phyloP scores from a whole-genome alignment of 2,888 invertebrate genomes.

The Sepiola atlantica region DNA sequence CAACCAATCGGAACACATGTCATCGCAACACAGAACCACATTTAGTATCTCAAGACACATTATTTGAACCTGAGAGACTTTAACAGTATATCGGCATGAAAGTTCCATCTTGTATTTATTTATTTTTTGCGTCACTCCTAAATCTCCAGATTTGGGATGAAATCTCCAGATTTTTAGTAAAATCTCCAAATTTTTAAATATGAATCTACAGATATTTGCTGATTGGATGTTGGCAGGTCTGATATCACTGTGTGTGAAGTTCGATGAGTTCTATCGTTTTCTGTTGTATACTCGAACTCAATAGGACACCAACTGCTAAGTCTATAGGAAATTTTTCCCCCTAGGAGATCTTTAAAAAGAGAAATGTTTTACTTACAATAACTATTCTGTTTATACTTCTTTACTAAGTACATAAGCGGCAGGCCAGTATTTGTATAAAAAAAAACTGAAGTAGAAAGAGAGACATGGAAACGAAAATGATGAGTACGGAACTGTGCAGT shows the following conservation, averaged over 20 bases:
- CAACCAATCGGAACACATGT: no score
- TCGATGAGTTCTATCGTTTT: not conserved
- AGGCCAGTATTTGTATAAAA: not conserved
- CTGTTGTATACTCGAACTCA: not conserved
- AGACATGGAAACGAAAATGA: not conserved
- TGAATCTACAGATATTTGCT: no score
- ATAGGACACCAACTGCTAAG: not conserved
- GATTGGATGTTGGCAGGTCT: no score
- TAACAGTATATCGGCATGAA: no score
- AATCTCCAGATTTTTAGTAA: no score
- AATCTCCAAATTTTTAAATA: no score
- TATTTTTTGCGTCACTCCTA: no score
- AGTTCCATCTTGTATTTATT: no score
- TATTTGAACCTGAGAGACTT: no score
- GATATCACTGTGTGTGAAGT: not conserved
- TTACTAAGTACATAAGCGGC: not conserved
- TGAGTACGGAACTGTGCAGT: not conserved
- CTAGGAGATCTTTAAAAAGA: not conserved
- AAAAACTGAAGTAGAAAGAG: not conserved
- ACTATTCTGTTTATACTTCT: not conserved
- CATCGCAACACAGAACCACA: no score
- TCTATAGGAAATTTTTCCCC: not conserved
- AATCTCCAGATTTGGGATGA: no score
- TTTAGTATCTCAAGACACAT: no score
- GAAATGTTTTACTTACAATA: slow-evolving; percentile 32